phyloP scores from a whole-genome alignment of 2,113 vertebrate genomes.

The Aegithalos caudatus region DNA sequence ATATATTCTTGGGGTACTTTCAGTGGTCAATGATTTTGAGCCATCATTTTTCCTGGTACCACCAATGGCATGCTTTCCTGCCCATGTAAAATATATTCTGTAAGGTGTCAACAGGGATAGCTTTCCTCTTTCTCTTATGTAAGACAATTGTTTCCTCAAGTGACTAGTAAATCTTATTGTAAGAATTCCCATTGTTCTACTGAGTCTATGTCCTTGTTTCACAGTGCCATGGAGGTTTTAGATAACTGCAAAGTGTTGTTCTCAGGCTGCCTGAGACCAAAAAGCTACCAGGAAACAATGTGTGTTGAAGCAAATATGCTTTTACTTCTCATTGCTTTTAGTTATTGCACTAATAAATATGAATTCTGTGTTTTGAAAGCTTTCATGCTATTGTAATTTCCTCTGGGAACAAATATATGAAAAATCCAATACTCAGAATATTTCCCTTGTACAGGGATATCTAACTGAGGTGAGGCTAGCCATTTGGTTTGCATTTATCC shows the following conservation, averaged over 20 bases:
- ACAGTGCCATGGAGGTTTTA: neutral
- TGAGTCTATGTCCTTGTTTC: neutral
- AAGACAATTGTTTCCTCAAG: neutral
- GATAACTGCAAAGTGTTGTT: neutral
- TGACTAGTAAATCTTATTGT: neutral
- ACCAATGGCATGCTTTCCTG: neutral
- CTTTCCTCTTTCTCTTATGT: neutral
- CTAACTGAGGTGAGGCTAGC: neutral
- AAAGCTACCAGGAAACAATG: neutral
- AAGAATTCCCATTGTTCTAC: neutral
- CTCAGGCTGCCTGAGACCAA: neutral
- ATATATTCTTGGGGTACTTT: neutral
- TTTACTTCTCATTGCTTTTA: neutral
- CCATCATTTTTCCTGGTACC: neutral
- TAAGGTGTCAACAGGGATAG: neutral
- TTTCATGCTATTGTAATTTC: neutral
- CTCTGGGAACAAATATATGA: neutral
- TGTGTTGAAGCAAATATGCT: neutral
- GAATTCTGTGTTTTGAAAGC: neutral
- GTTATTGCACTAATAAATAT: neutral
- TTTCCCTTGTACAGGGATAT: neutral
- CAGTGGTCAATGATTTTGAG: neutral
- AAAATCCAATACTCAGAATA: neutral
- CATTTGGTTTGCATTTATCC: neutral
- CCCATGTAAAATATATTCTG: neutral